These are phyloP conservation scores for Acrossocheilus fasciatus DNA, from an alignment of 2,797 vertebrate species.

Conservation along the genomic window DNA sequence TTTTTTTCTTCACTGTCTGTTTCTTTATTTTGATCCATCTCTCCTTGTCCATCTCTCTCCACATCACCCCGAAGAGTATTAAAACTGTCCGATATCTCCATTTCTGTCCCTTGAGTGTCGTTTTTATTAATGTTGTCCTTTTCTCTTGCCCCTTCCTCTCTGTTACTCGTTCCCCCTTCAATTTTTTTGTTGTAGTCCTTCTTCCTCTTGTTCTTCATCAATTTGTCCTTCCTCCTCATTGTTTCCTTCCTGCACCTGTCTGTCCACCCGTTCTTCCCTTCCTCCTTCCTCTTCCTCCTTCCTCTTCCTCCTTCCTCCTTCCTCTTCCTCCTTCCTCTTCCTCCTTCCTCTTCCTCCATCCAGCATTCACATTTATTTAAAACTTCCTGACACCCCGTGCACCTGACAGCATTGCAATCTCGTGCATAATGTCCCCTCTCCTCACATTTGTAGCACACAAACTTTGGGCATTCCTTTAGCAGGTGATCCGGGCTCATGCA, in stretches of 20 bases:
- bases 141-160: neutral
- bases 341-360: neutral
- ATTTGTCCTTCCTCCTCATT: too few species aligned
- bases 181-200: neutral
- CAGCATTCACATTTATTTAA: neutral
- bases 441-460: neutral
- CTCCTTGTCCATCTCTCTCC: too few species aligned
- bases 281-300: neutral
- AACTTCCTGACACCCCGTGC: neutral
- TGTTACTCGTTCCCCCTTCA: too few species aligned
- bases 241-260: neutral
- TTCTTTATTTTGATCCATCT: too few species aligned
- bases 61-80: too few species aligned
- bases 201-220: neutral
- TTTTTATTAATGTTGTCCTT: neutral
- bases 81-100: neutral
- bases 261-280: neutral
- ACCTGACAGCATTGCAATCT: neutral
- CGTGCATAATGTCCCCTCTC: neutral
- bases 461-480: neutral
- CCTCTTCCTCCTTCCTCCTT: neutral
- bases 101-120: neutral
- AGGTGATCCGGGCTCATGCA: too few species aligned
- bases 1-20: too few species aligned
- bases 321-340: neutral